Evolutionary conservation across 2,797 vertebrate species (phyloP).

Genomic region (Liparis tanakae): DNA sequence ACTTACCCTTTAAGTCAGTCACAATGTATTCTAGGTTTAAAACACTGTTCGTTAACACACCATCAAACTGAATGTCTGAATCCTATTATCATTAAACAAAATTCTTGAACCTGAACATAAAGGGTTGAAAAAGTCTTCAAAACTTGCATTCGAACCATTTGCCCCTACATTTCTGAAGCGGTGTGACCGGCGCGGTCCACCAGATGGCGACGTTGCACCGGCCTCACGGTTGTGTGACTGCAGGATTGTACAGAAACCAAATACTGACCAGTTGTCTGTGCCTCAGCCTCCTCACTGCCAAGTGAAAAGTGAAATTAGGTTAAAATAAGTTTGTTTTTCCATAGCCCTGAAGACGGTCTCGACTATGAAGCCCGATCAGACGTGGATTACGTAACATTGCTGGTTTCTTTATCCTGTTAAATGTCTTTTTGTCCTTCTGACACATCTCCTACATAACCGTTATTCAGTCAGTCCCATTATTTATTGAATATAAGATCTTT

Average conservation of each 20-base stretch:
- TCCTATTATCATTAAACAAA: background rate
- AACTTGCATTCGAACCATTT: background rate
- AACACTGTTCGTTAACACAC: background rate
- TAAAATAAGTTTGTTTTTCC: background rate
- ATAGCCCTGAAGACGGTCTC: background rate
- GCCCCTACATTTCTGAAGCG: background rate
- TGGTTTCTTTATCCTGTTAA: background rate
- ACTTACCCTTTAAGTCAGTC: too few relatives aligned
- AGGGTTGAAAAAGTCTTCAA: background rate
- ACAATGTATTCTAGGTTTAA: background rate
- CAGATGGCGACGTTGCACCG: constrained; percentile 41
- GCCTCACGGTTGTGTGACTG: background rate
- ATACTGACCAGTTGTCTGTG: background rate
- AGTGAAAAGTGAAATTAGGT: background rate
- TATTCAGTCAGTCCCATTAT: background rate
- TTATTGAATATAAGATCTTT: background rate
- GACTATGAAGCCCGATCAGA: background rate
- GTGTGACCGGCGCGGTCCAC: constrained; percentile 10
- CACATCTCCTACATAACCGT: background rate
- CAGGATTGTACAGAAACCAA: background rate
- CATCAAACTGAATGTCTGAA: background rate
- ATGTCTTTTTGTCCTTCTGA: background rate
- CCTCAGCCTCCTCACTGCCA: background rate
- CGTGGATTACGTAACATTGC: background rate
- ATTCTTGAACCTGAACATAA: background rate